phyloP scores from a whole-genome alignment of 2,113 vertebrate genomes.

The Podarcis raffonei region DNA sequence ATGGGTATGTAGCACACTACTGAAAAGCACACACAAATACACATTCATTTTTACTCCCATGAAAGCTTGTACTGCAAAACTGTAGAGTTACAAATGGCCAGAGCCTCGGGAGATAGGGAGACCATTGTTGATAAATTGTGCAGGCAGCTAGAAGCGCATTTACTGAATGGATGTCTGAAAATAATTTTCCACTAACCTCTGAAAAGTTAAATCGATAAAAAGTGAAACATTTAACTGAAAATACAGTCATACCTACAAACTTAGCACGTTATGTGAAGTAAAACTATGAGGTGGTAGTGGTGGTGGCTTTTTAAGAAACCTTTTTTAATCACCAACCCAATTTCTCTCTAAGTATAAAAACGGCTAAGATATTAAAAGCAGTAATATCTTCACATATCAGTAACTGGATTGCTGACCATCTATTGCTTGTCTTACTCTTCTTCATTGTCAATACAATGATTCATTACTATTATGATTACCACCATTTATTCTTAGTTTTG shows the following conservation, averaged over 20 bases:
- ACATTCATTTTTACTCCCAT: conserved; percentile 15
- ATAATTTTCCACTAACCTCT: conserved; percentile 27
- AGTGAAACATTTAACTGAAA: conserved; percentile 39
- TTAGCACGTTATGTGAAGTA: neutral
- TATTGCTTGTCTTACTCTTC: neutral
- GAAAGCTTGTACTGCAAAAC: conserved; percentile 22
- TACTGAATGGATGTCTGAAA: conserved; percentile 60
- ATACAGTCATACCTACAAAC: conserved; percentile 6
- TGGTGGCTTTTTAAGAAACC: neutral
- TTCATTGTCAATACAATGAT: conserved; percentile 27
- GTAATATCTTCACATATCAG: neutral
- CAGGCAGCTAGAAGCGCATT: conserved; percentile 45
- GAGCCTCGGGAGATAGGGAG: conserved; percentile 45
- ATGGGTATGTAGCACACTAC: neutral
- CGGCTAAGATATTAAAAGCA: neutral
- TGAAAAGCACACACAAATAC: conserved; percentile 6
- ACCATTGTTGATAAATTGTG: conserved; percentile 29
- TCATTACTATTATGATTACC: neutral
- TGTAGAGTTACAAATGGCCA: conserved; percentile 31
- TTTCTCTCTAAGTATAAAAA: neutral
- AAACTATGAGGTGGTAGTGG: neutral
- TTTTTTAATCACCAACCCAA: neutral
- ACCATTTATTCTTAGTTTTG: neutral
- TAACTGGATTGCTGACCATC: neutral
- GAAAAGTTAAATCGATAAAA: conserved; percentile 30